A percentile compares a stretch with the other conserved stretches of the same genome.
Conservation (phyloP, 2,797 vertebrate species). For the Hyperoplus immaculatus region DNA sequence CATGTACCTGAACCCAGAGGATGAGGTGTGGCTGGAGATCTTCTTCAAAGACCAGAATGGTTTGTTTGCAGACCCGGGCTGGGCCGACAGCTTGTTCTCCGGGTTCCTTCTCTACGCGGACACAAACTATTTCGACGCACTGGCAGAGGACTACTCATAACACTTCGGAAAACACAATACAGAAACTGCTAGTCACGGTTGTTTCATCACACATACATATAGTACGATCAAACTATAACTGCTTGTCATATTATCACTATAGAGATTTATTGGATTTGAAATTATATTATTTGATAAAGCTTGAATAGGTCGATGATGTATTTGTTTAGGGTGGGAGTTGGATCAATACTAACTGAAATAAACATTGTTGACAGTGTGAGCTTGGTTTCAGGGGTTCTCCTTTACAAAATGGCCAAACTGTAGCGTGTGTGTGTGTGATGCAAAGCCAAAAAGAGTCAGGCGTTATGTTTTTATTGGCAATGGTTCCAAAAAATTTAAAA, state of each 20-base stretch:
- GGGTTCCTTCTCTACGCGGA: constrained; percentile 98
- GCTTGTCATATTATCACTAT: constrained; percentile 25
- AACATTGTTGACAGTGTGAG: constrained; percentile 24
- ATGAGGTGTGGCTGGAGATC: constrained; percentile 98
- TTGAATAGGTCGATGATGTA: constrained; percentile 27
- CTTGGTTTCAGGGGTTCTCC: neutral
- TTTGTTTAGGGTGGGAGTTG: constrained; percentile 9
- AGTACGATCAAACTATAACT: constrained; percentile 47
- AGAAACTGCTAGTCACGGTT: constrained; percentile 39
- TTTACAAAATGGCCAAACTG: constrained; percentile 1
- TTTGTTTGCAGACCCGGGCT: constrained; percentile 94
- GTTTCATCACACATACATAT: constrained; percentile 24
- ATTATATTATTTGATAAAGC: constrained; percentile 40
- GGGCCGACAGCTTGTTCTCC: constrained; percentile 97
- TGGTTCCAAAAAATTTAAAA: neutral
- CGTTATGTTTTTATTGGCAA: neutral
- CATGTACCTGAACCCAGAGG: constrained; percentile 94
- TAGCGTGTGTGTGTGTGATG: neutral
- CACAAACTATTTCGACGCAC: constrained; percentile 92
- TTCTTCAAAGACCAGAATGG: constrained; percentile 97
- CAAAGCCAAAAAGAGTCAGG: neutral
- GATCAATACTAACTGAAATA: constrained; percentile 45
- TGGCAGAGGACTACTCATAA: constrained; percentile 89
- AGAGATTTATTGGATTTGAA: constrained; percentile 45
- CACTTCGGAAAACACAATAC: neutral